A percentile compares a stretch with the other conserved stretches of the same genome.
Conservation (phyloP, 2,888 invertebrate species). For the Cenopis cana region DNA sequence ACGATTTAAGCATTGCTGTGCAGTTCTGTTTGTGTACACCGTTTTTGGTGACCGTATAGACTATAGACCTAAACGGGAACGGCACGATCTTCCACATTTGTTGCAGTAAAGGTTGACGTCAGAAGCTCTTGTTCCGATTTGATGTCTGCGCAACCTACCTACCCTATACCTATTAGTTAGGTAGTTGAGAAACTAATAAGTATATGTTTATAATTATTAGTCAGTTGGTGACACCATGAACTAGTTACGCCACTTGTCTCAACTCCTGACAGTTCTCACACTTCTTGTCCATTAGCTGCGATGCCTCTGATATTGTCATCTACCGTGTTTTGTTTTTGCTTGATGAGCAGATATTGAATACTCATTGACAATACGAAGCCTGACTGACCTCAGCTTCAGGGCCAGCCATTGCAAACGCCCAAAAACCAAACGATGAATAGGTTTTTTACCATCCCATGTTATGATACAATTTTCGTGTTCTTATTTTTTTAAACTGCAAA, state of each 20-base stretch:
- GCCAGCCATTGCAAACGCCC: constrained; percentile 56
- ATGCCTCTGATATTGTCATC: constrained; percentile 40
- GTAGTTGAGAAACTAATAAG: too few relatives aligned
- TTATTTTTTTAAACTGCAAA: constrained; percentile 62
- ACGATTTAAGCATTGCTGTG: too few relatives aligned
- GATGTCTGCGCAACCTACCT: too few relatives aligned
- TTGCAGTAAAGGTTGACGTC: too few relatives aligned
- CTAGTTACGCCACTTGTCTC: constrained; percentile 29
- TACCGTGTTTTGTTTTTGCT: constrained; percentile 49
- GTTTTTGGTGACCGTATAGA: too few relatives aligned
- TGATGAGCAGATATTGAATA: constrained; percentile 50
- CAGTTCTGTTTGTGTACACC: too few relatives aligned
- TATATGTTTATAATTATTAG: neutral
- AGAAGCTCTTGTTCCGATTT: too few relatives aligned
- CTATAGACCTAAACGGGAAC: too few relatives aligned
- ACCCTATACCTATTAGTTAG: too few relatives aligned
- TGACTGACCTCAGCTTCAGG: constrained; percentile 64
- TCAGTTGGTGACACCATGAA: constrained; percentile 23
- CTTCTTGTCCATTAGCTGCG: constrained; percentile 41
- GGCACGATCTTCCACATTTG: too few relatives aligned
- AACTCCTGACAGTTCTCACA: constrained; percentile 55
- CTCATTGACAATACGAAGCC: constrained; percentile 48
- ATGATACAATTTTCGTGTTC: constrained; percentile 58
- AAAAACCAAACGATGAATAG: constrained; percentile 53
- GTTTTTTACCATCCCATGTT: constrained; percentile 56